Evolutionary conservation across 2,113 vertebrate species (phyloP).

Genomic region (Sceloporus undulatus): DNA sequence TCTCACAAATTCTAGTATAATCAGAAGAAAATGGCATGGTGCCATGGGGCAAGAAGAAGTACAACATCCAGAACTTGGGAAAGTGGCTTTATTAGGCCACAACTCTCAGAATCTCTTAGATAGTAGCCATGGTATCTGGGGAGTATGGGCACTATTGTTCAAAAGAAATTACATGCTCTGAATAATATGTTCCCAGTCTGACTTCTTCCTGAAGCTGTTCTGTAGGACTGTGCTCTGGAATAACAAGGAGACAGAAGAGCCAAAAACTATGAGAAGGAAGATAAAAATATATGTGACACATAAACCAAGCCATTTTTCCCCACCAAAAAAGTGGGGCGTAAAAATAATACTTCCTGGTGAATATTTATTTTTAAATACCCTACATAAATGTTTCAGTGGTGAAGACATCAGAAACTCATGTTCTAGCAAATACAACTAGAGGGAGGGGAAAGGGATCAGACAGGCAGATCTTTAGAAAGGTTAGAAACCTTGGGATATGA

Average conservation of each 20-base stretch:
- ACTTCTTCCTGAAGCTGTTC: not conserved
- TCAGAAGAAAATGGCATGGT: not conserved
- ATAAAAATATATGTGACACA: not conserved
- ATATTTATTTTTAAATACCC: not conserved
- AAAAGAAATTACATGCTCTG: too few species aligned
- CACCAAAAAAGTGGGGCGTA: not conserved
- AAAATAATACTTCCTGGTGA: not conserved
- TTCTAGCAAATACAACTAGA: not conserved
- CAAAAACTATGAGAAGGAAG: not conserved
- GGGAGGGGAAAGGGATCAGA: not conserved
- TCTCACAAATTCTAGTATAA: not conserved
- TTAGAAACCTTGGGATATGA: conserved; percentile 12
- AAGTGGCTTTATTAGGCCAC: too few species aligned
- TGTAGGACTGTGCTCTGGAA: not conserved
- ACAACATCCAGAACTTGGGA: not conserved
- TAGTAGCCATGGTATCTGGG: too few species aligned
- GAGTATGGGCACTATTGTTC: too few species aligned
- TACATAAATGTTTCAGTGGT: not conserved
- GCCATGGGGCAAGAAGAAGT: too few species aligned
- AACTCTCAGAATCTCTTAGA: too few species aligned
- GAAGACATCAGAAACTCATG: not conserved
- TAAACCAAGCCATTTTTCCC: not conserved
- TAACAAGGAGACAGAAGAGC: not conserved
- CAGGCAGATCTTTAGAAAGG: conserved; percentile 11
- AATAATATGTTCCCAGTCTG: too few species aligned